Percentiles rank a stretch among this genome's conserved stretches.
phyloP scores from a whole-genome alignment of 2,113 vertebrate species.

The Natator depressus region DNA sequence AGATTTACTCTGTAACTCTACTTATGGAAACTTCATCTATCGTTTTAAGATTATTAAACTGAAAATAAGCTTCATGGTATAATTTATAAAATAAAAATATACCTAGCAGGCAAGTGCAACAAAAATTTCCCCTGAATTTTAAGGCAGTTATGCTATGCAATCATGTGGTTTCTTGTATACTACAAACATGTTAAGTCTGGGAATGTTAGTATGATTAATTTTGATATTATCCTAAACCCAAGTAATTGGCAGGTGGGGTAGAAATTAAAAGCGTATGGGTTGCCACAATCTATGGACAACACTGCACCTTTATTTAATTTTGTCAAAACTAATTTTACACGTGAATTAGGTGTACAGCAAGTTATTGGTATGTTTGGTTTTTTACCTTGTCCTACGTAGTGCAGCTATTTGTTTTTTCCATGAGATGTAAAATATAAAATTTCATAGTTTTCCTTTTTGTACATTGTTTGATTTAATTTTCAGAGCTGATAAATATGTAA shows the following conservation, averaged over 20 bases:
- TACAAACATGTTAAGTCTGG: neutral
- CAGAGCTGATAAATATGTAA: slow-evolving; percentile 68
- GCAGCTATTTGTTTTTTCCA: slow-evolving; percentile 67
- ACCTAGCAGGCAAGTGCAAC: neutral
- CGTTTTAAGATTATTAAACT: slow-evolving; percentile 59
- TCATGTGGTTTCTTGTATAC: neutral
- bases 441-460: slow-evolving; percentile 53
- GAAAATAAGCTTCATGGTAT: slow-evolving; percentile 49
- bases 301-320: neutral
- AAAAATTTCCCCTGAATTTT: neutral
- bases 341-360: slow-evolving; percentile 53
- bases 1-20: neutral
- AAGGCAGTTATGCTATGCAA: neutral
- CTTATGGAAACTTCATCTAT: slow-evolving; percentile 13
- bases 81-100: neutral
- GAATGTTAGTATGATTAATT: slow-evolving; percentile 5
- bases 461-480: slow-evolving; percentile 65
- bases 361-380: slow-evolving; percentile 5
- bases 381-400: slow-evolving; percentile 24
- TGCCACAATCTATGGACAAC: neutral
- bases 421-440: slow-evolving; percentile 72
- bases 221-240: neutral
- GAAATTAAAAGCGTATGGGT: neutral
- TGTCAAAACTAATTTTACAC: neutral
- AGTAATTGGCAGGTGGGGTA: slow-evolving; percentile 6